Evolutionary conservation across 2,797 vertebrate species (phyloP).

Genomic region (Psittacula echo): DNA sequence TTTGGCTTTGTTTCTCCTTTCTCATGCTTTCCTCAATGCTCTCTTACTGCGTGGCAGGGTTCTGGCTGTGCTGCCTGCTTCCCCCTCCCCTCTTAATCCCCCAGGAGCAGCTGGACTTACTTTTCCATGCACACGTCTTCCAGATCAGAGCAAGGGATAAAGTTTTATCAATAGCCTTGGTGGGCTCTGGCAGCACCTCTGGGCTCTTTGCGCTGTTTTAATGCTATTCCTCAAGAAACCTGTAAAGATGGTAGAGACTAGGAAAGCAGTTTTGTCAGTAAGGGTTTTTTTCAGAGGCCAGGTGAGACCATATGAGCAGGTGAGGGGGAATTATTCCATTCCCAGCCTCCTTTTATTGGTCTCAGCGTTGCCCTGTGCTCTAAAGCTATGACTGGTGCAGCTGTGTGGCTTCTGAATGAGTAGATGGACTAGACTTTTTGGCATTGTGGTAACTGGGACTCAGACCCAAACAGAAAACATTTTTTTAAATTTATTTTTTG

Average conservation of each 20-base stretch:
- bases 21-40: background rate
- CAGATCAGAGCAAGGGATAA: background rate
- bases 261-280: background rate
- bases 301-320: background rate
- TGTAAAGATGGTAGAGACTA: background rate
- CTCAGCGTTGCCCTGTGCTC: background rate
- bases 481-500: background rate
- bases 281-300: background rate
- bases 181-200: background rate
- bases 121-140: background rate
- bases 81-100: background rate
- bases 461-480: background rate
- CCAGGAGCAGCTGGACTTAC: background rate
- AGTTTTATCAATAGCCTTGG: background rate
- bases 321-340: background rate
- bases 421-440: background rate
- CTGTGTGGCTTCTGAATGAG: background rate
- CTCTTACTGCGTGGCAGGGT: background rate
- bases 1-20: background rate
- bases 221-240: background rate
- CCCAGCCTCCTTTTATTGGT: background rate
- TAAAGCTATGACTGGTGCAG: background rate
- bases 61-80: background rate
- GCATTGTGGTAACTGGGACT: background rate
- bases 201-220: background rate